Conservation (phyloP, 1,140 invertebrate species). For the Zelostemma sp. region DNA sequence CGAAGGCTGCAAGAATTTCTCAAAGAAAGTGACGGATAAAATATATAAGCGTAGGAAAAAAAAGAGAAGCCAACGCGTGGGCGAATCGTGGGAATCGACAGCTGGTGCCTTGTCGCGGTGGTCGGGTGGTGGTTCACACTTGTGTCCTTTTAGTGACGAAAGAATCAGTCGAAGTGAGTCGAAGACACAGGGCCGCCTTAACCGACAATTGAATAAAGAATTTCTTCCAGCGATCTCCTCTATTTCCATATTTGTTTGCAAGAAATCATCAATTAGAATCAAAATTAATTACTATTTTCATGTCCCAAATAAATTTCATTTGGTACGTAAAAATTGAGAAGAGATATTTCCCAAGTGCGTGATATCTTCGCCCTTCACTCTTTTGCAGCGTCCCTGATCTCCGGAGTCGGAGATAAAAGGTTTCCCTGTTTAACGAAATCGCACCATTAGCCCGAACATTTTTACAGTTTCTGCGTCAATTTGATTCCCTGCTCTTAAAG, state of each 20-base stretch:
- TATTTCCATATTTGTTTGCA: too few relatives aligned
- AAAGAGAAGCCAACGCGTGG: constrained; percentile 50
- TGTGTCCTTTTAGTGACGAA: constrained; percentile 56
- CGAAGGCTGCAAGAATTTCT: constrained; percentile 31
- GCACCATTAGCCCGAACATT: constrained; percentile 64
- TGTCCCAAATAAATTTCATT: too few relatives aligned
- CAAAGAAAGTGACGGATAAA: constrained; percentile 25
- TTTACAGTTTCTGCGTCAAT: constrained; percentile 55
- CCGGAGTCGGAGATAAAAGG: constrained; percentile 64
- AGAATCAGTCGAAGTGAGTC: constrained; percentile 45
- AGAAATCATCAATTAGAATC: too few relatives aligned
- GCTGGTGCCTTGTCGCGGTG: constrained; percentile 62
- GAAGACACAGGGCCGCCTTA: constrained; percentile 51
- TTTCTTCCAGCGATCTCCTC: too few relatives aligned
- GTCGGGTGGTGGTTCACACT: constrained; percentile 59
- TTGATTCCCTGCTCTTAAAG: constrained; percentile 54
- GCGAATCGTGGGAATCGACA: constrained; percentile 64
- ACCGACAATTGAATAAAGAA: constrained; percentile 8
- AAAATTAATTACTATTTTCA: too few relatives aligned
- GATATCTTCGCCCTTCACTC: neutral
- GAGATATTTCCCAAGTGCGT: too few relatives aligned
- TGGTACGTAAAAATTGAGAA: too few relatives aligned
- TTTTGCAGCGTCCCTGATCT: constrained; percentile 47
- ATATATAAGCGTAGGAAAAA: constrained; percentile 42
- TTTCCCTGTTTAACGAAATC: constrained; percentile 70